Conservation (phyloP, 2,888 invertebrate genomes). For the Megalurothrips usitatus region DNA sequence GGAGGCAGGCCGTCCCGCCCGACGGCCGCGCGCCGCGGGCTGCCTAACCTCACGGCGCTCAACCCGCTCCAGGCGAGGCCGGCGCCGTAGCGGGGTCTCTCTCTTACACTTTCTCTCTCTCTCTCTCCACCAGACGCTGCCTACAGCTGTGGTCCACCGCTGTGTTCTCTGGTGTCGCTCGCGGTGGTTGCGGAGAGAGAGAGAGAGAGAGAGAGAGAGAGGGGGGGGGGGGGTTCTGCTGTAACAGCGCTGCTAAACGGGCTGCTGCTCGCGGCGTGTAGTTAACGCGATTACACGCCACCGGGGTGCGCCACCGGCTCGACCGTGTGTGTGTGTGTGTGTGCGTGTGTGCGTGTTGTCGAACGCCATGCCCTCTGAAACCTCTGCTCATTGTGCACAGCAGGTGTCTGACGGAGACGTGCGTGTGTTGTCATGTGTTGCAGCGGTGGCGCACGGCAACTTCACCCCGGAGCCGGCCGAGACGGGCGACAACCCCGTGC, state of each 20-base stretch:
- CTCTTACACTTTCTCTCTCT: too few relatives aligned
- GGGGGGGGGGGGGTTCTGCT: neutral
- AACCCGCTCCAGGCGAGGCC: too few relatives aligned
- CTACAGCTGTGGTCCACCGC: too few relatives aligned
- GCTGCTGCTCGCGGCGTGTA: neutral
- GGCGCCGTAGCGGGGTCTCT: neutral
- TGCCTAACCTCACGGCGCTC: neutral
- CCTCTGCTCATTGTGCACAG: neutral
- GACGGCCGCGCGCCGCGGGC: neutral
- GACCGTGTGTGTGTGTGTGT: neutral
- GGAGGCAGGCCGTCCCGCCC: neutral
- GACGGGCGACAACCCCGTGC: conserved; percentile 47
- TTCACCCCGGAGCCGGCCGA: conserved; percentile 64
- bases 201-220: too few relatives aligned
- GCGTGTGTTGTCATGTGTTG: conserved; percentile 36
- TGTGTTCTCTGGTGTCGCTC: neutral
- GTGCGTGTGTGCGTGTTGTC: too few relatives aligned
- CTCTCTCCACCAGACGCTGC: too few relatives aligned
- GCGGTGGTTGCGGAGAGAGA: neutral
- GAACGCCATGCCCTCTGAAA: too few relatives aligned
- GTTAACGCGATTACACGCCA: conserved; percentile 14
- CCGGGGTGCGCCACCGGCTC: neutral
- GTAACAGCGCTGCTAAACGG: neutral
- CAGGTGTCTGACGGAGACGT: neutral
- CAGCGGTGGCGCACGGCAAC: conserved; percentile 58